A percentile compares a stretch with the other conserved stretches of the same genome.
phyloP scores from a whole-genome alignment of 2,797 vertebrate genomes.

The Borostomias antarcticus region DNA sequence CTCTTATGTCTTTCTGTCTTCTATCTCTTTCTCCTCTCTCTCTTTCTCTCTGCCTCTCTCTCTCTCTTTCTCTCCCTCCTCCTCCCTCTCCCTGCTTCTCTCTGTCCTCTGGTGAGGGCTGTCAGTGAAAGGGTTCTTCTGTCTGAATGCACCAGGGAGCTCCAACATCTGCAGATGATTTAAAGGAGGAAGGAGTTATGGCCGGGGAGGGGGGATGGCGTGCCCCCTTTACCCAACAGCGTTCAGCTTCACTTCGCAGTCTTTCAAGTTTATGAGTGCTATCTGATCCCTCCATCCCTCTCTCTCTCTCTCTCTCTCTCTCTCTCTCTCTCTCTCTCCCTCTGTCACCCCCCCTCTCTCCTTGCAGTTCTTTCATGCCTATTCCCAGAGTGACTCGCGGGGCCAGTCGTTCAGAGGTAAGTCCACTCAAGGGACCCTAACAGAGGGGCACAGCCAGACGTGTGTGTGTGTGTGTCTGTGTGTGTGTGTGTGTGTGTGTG shows the following conservation, averaged over 20 bases:
- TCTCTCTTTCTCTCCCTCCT: conserved; percentile 21
- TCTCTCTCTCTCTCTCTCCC: background rate
- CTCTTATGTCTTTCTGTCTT: conserved; percentile 23
- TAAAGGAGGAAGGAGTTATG: conserved; percentile 53
- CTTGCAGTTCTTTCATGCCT: conserved; percentile 88
- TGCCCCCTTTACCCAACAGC: conserved; percentile 25
- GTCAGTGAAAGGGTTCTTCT: conserved; percentile 56
- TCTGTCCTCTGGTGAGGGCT: conserved; percentile 26
- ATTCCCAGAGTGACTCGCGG: conserved; percentile 68
- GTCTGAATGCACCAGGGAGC: conserved; percentile 43
- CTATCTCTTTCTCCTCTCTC: background rate
- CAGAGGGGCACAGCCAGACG: background rate
- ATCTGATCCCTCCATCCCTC: conserved; percentile 33
- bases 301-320: conserved; percentile 3
- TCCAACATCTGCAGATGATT: conserved; percentile 69
- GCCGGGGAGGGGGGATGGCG: conserved; percentile 48
- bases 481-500: too few relatives aligned
- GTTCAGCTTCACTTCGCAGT: conserved; percentile 37
- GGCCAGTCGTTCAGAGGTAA: conserved; percentile 78
- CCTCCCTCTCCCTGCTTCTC: background rate
- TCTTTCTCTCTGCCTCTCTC: background rate
- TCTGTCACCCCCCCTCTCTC: background rate
- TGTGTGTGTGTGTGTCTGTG: too few relatives aligned
- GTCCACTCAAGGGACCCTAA: background rate
- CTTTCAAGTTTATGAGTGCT: conserved; percentile 38